A percentile compares a stretch with the other conserved stretches of the same genome.
Conservation (phyloP, 2,113 vertebrate species). For the Chaenogobius annularis region DNA sequence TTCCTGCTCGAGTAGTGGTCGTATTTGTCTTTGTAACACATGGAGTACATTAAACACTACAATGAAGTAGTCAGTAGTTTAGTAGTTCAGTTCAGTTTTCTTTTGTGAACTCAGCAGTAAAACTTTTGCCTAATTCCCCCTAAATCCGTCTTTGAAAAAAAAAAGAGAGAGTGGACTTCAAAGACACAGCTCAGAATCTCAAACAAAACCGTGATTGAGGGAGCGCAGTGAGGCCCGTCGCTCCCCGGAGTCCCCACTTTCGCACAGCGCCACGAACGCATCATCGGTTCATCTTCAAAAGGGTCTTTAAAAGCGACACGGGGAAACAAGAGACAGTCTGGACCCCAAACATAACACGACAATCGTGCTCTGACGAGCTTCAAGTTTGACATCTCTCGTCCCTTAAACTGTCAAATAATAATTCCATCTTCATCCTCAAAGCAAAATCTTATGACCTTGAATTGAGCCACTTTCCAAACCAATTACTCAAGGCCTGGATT, state of each 20-base stretch:
- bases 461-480: not conserved
- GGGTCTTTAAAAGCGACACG: slow-evolving; percentile 4
- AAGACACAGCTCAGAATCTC: slow-evolving; percentile 34
- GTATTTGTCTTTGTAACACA: not conserved
- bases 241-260: slow-evolving; percentile 44
- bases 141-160: not conserved
- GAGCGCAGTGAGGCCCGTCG: slow-evolving; percentile 42
- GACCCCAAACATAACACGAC: not conserved
- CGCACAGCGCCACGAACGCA: slow-evolving; percentile 37
- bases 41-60: not conserved
- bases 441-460: not conserved
- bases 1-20: too few relatives aligned
- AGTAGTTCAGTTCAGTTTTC: not conserved
- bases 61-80: not conserved
- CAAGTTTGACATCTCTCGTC: not conserved
- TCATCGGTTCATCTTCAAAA: slow-evolving; percentile 41
- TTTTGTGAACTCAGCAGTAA: not conserved
- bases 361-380: too few relatives aligned
- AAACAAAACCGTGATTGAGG: slow-evolving; percentile 18
- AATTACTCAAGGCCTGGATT: not conserved
- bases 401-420: not conserved
- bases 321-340: not conserved
- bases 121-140: not conserved
- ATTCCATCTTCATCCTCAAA: not conserved
- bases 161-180: slow-evolving; percentile 1